Evolutionary conservation across 2,113 vertebrate species (phyloP), one percentile per base, ranked within the genome.

Genomic region (Saiga tatarica): DNA sequence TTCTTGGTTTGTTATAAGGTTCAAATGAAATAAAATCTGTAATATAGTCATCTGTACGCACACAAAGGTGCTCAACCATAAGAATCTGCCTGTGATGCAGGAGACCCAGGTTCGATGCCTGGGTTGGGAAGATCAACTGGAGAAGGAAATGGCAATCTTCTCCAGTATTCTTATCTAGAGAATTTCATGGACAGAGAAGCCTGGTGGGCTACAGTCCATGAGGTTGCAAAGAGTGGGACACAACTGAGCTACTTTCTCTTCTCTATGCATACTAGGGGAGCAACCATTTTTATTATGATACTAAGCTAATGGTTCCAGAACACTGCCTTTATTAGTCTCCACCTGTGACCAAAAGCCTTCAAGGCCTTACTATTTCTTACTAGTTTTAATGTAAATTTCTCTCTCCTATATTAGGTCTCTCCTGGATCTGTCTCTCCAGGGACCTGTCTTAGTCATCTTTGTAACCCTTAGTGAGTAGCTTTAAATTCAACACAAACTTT

Each of bases 271-370:
- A 59, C 11, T 42, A 93, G 42, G 23, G 79, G 15, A 9, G n/a
- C 64, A 88, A 26, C 71, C 87, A 45, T 52, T 96, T 87, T 74
- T 95, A 94, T 84, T 94, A 59, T 39, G 45, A 95, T 36, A 79
- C 21, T 25, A 84, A 94, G 87, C 5, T 87, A 79, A 76, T 71
- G 47, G 83, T 84, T 64, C 59, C 85, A 42, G 91, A 92, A 36
- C 50, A n/a, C 14, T 50, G 39, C 7, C 6, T 95, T 88, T 83
- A 81, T 76, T 94, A 85, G 36, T 60, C 81, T 82, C 85, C 47
- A 93, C 47, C 57, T 1, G 0, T 57, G 47, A 81, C 53, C 60
- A 55, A 74, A 92, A 42, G 21, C 17, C 33, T 67, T 78, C 13
- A 87, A 93, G 87, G 13, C 7, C 33, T 45, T 92, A 33, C 23